Evolutionary conservation across 2,888 invertebrate species (phyloP).

Genomic region (Poecilus cupreus): DNA sequence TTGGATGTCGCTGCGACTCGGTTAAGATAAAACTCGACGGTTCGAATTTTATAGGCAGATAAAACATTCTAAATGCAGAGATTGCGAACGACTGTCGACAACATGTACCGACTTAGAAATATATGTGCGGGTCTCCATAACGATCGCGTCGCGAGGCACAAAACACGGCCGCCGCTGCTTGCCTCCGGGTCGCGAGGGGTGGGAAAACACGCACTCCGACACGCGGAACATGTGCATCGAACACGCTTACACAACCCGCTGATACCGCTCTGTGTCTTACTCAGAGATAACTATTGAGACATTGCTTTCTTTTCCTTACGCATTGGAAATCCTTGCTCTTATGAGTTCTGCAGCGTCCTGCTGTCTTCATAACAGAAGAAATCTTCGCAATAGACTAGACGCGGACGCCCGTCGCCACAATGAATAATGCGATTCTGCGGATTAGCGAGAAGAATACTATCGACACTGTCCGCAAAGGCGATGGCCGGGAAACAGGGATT

Average conservation of each 20-base stretch:
- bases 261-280: too few relatives aligned
- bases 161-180: slow-evolving; percentile 39
- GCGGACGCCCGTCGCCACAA: neutral
- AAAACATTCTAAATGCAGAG: slow-evolving; percentile 60
- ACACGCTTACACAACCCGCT: neutral
- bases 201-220: neutral
- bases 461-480: neutral
- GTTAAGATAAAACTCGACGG: slow-evolving; percentile 59
- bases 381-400: neutral
- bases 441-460: slow-evolving; percentile 44
- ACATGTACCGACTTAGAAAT: slow-evolving; percentile 58
- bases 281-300: too few relatives aligned
- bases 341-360: slow-evolving; percentile 21
- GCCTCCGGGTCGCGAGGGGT: neutral
- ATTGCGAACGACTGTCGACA: slow-evolving; percentile 58
- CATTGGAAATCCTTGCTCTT: neutral
- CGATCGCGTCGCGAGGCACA: slow-evolving; percentile 18
- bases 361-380: neutral
- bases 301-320: too few relatives aligned
- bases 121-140: slow-evolving; percentile 53
- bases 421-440: slow-evolving; percentile 31
- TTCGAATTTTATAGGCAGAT: slow-evolving; percentile 59
- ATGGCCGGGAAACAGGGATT: neutral
- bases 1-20: slow-evolving; percentile 54
- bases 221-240: slow-evolving; percentile 12